Evolutionary conservation across 2,888 invertebrate species (phyloP).

Genomic region (Coenonympha glycerion): DNA sequence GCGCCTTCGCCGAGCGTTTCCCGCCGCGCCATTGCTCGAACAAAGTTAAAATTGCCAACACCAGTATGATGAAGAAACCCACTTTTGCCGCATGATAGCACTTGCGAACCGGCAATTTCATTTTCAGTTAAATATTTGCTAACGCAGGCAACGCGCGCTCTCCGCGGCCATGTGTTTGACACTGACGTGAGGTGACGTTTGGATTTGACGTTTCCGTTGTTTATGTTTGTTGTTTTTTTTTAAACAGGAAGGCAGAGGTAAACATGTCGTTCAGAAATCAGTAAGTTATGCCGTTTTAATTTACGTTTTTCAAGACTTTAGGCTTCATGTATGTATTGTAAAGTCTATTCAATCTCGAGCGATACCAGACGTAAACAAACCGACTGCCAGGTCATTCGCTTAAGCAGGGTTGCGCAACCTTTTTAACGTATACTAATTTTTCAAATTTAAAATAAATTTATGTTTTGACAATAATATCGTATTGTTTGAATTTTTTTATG

Average conservation of each 20-base stretch:
- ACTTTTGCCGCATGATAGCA: slow-evolving; percentile 58
- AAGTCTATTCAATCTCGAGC: no score
- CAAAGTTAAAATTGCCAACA: slow-evolving; percentile 50
- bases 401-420: no score
- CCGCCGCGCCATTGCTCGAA: slow-evolving; percentile 68
- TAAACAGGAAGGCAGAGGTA: slow-evolving; percentile 71
- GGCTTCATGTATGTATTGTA: no score
- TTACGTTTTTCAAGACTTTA: no score
- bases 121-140: slow-evolving; percentile 38
- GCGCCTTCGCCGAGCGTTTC: slow-evolving; percentile 44
- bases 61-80: slow-evolving; percentile 46
- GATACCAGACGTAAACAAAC: no score
- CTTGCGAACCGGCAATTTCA: slow-evolving; percentile 59
- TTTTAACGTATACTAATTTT: no score
- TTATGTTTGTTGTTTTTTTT: slow-evolving; percentile 47
- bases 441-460: no score
- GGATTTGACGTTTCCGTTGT: slow-evolving; percentile 33
- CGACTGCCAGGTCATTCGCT: no score
- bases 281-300: no score
- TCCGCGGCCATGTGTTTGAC: slow-evolving; percentile 27
- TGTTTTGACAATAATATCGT: no score
- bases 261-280: slow-evolving; percentile 69
- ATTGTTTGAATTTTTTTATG: no score
- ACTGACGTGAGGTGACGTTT: slow-evolving; percentile 24
- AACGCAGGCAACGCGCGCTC: slow-evolving; percentile 32